phyloP scores from a whole-genome alignment of 2,888 invertebrate genomes.

The Tiliacea aurago region DNA sequence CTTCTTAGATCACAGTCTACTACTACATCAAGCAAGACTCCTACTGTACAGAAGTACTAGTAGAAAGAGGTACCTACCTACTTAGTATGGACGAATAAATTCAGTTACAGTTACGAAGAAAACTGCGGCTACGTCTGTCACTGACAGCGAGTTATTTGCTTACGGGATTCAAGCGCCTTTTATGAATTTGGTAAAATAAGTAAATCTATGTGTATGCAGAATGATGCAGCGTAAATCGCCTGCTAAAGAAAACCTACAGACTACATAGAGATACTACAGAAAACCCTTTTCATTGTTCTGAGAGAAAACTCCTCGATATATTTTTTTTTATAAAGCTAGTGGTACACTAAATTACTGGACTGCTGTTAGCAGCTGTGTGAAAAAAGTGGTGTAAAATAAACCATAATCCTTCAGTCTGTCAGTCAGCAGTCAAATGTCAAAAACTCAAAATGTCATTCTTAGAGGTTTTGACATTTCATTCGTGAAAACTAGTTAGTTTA shows the following conservation, averaged over 20 bases:
- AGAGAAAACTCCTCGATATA: too few species aligned
- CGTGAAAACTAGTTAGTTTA: conserved; percentile 37
- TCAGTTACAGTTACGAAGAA: too few species aligned
- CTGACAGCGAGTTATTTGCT: background rate
- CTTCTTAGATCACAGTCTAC: too few species aligned
- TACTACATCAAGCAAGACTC: background rate
- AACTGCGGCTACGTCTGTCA: background rate
- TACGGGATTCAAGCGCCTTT: background rate
- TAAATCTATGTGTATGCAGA: background rate
- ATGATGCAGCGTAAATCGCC: background rate
- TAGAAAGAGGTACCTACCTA: background rate
- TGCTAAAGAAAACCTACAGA: too few species aligned
- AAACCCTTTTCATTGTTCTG: too few species aligned
- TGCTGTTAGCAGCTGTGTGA: background rate
- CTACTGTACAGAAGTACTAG: background rate
- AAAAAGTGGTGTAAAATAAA: background rate
- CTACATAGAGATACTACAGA: too few species aligned
- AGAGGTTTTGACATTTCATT: conserved; percentile 52
- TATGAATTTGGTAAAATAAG: background rate
- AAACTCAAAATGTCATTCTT: conserved; percentile 18
- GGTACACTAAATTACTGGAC: background rate
- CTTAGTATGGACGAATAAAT: too few species aligned
- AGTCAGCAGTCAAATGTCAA: background rate
- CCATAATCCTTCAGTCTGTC: background rate
- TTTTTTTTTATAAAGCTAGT: background rate